Evolutionary conservation across 2,888 invertebrate species (phyloP).

Genomic region (Macropis europaea): DNA sequence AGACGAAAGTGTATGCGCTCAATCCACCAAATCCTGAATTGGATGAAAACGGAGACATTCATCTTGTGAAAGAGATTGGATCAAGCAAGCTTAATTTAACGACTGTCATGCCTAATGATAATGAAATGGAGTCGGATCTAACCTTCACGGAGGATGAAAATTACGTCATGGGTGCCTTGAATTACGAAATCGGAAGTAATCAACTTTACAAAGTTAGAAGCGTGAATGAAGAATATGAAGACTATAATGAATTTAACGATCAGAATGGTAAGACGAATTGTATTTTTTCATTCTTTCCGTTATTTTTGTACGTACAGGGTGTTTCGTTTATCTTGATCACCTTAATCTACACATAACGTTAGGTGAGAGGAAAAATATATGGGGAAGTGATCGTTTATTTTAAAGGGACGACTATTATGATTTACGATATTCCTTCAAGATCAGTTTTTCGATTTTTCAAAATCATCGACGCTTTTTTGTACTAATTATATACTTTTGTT

Average conservation of each 20-base stretch:
- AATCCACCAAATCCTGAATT: conserved; percentile 57
- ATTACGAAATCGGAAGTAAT: neutral
- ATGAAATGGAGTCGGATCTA: neutral
- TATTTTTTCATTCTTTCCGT: too few species aligned
- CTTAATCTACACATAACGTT: too few species aligned
- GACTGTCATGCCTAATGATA: neutral
- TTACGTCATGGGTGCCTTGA: neutral
- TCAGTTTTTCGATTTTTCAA: too few species aligned
- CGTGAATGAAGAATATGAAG: neutral
- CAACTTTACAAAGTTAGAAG: neutral
- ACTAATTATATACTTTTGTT: too few species aligned
- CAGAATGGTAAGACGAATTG: too few species aligned
- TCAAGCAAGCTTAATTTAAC: conserved; percentile 30
- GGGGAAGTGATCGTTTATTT: too few species aligned
- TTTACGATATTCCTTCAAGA: too few species aligned
- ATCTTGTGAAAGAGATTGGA: conserved; percentile 25
- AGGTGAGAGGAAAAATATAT: too few species aligned
- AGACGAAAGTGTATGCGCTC: conserved; percentile 49
- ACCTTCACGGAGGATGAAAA: neutral
- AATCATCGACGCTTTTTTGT: too few species aligned
- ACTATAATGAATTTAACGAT: neutral
- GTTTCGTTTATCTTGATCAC: too few species aligned
- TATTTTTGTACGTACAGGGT: too few species aligned
- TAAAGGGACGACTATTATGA: too few species aligned
- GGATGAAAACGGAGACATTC: conserved; percentile 53